Conservation (phyloP, 1,140 invertebrate genomes). For the Drosophila pseudoananassae region DNA sequence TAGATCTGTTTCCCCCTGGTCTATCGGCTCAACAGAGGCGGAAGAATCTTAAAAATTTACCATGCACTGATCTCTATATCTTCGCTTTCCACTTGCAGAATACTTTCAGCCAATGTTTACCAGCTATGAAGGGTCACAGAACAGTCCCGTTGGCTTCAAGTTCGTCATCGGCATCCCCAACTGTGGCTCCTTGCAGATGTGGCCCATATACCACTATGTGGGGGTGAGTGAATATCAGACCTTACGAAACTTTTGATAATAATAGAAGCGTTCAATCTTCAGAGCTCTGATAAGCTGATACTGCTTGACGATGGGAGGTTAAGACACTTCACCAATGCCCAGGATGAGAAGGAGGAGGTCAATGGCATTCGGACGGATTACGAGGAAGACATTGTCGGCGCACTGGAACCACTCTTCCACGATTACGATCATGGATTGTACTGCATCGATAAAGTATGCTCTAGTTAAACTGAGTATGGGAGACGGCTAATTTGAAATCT, state of each 20-base stretch:
- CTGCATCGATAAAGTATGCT: conserved; percentile 90
- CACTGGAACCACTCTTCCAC: conserved; percentile 85
- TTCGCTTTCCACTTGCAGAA: conserved; percentile 75
- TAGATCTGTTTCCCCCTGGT: conserved; percentile 5
- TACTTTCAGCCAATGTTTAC: conserved; percentile 87
- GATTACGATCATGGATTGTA: conserved; percentile 91
- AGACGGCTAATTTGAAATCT: too few species aligned
- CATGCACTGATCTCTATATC: conserved; percentile 7
- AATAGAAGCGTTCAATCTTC: neutral
- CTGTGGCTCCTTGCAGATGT: conserved; percentile 89
- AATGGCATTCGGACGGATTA: conserved; percentile 74
- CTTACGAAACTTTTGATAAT: neutral
- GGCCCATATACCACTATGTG: conserved; percentile 89
- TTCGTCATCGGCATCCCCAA: conserved; percentile 88
- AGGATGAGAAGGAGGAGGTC: conserved; percentile 78
- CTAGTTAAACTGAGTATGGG: neutral
- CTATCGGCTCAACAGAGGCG: conserved; percentile 19
- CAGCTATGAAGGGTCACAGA: conserved; percentile 86
- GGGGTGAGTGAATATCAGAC: conserved; percentile 59
- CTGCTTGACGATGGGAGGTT: conserved; percentile 89
- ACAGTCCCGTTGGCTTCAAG: conserved; percentile 58
- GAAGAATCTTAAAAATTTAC: conserved; percentile 20
- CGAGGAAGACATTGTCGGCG: conserved; percentile 74
- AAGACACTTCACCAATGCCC: conserved; percentile 87
- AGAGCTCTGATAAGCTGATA: conserved; percentile 86